phyloP scores from a whole-genome alignment of 2,797 vertebrate species.

The Bucorvus abyssinicus region DNA sequence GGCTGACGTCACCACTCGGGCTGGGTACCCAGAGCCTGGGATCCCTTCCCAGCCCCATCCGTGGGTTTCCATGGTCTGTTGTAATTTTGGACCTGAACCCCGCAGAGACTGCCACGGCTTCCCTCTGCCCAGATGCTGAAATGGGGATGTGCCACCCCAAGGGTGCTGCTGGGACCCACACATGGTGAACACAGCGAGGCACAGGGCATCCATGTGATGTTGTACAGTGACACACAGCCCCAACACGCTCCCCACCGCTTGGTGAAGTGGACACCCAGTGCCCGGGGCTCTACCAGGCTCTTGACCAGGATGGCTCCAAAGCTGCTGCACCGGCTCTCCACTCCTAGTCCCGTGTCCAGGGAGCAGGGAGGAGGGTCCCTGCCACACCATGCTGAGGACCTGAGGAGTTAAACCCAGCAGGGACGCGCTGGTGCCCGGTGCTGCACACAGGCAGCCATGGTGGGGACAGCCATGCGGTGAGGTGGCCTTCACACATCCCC shows the following conservation, averaged over 20 bases:
- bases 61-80: accelerated
- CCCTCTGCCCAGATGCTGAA: neutral
- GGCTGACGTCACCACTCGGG: accelerated
- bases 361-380: neutral
- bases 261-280: neutral
- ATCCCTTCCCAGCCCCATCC: neutral
- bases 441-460: neutral
- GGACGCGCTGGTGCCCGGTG: accelerated
- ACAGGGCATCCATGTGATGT: accelerated
- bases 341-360: accelerated
- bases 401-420: neutral
- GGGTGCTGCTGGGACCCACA: accelerated
- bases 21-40: neutral
- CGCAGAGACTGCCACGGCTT: accelerated
- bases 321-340: neutral
- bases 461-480: accelerated
- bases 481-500: neutral
- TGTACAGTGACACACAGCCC: neutral
- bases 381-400: accelerated
- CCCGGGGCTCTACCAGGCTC: neutral
- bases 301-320: neutral
- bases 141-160: neutral
- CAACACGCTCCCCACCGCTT: accelerated
- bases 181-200: accelerated
- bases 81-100: neutral